Conservation (phyloP, 2,888 invertebrate species). For the Rhodophaea formosa region DNA sequence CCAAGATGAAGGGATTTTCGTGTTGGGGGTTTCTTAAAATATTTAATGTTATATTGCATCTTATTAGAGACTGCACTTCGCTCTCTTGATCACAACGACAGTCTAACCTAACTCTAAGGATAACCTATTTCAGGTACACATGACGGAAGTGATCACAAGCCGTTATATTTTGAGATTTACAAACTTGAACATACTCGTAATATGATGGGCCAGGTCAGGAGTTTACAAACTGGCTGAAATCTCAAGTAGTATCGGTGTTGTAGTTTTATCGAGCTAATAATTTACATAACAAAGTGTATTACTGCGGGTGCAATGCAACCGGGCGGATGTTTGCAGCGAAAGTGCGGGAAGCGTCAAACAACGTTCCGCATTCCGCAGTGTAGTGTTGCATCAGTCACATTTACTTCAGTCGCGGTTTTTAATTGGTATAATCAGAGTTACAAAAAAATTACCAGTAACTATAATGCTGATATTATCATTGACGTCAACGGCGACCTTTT, state of each 20-base stretch:
- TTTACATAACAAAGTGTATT: slow-evolving; percentile 55
- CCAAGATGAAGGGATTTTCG: no score
- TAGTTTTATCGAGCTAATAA: slow-evolving; percentile 22
- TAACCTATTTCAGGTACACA: no score
- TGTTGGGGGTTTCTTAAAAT: no score
- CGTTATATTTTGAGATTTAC: no score
- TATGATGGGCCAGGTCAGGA: background rate
- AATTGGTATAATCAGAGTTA: background rate
- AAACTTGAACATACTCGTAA: background rate
- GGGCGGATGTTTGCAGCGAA: slow-evolving; percentile 75
- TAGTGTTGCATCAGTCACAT: background rate
- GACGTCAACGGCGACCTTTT: no score
- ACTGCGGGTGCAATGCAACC: slow-evolving; percentile 31
- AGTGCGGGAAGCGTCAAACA: slow-evolving; percentile 66
- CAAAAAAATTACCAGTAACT: no score
- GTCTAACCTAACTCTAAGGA: no score
- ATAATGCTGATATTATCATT: no score
- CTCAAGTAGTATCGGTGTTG: background rate
- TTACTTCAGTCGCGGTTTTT: background rate
- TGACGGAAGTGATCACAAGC: no score
- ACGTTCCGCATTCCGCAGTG: slow-evolving; percentile 69
- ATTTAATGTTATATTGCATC: no score
- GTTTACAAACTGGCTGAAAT: slow-evolving; percentile 7
- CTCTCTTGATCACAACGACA: no score
- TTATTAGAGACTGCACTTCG: no score